These are phyloP conservation scores for Platysteira castanea DNA, from an alignment of 2,113 vertebrate species.

Conservation along the genomic window DNA sequence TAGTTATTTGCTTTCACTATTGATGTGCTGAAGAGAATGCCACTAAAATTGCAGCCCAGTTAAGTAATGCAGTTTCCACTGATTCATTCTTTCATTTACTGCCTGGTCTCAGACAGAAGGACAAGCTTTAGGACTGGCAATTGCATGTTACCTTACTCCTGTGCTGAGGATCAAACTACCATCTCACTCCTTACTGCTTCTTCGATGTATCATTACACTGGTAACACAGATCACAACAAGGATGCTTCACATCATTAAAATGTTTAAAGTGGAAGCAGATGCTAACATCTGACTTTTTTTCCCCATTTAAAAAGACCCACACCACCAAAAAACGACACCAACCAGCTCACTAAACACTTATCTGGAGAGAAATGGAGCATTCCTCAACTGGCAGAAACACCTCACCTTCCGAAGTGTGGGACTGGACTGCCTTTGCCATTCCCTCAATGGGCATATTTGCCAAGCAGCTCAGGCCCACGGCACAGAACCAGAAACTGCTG, in stretches of 20 bases:
- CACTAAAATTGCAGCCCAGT: background rate
- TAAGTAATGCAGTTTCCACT: background rate
- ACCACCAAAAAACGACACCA: background rate
- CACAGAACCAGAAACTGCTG: background rate
- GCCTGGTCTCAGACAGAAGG: background rate
- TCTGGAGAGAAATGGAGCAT: background rate
- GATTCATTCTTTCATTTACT: background rate
- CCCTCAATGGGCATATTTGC: background rate
- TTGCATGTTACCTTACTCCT: background rate
- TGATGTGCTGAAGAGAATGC: background rate
- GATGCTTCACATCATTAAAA: background rate
- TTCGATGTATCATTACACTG: accelerated
- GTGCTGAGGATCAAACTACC: background rate
- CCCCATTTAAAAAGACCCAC: background rate
- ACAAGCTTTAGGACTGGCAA: background rate
- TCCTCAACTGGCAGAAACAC: background rate
- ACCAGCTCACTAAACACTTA: background rate
- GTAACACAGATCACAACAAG: background rate
- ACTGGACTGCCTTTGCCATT: background rate
- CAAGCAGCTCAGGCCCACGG: accelerated
- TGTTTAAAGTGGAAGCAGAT: background rate
- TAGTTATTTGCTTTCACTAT: background rate
- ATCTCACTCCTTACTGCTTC: background rate
- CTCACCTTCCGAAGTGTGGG: background rate
- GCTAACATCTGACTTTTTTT: background rate